These are phyloP conservation scores for Drosophila virilis DNA, from an alignment of 1,140 invertebrate genomes.

Conservation along the genomic window DNA sequence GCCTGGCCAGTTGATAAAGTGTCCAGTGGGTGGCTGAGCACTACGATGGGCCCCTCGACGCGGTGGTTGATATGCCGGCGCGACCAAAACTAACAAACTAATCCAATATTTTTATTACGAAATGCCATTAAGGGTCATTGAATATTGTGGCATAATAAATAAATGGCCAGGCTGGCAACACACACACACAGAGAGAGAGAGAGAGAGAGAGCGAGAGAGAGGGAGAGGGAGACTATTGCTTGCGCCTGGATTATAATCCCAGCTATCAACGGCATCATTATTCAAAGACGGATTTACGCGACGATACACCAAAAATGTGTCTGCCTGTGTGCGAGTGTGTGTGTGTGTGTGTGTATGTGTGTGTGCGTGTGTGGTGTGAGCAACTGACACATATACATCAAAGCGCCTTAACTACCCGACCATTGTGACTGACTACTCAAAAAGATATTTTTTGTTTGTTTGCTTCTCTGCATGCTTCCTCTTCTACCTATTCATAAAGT, in stretches of 20 bases:
- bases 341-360: neutral
- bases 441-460: slow-evolving; percentile 57
- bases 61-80: slow-evolving; percentile 49
- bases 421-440: slow-evolving; percentile 55
- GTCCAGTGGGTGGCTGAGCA: slow-evolving; percentile 48
- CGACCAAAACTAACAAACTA: slow-evolving; percentile 75
- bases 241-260: slow-evolving; percentile 59
- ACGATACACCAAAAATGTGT: slow-evolving; percentile 49
- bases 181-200: slow-evolving; percentile 15
- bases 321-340: slow-evolving; percentile 8
- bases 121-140: slow-evolving; percentile 83
- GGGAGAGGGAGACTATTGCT: slow-evolving; percentile 13
- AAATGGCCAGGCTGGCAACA: slow-evolving; percentile 54
- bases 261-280: slow-evolving; percentile 81
- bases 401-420: slow-evolving; percentile 63
- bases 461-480: neutral
- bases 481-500: slow-evolving; percentile 1
- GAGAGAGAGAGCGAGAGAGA: neutral
- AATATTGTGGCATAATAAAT: slow-evolving; percentile 83
- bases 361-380: slow-evolving; percentile 12
- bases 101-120: slow-evolving; percentile 83
- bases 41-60: slow-evolving; percentile 12
- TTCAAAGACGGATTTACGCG: slow-evolving; percentile 75
- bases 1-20: slow-evolving; percentile 68
- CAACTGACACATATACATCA: slow-evolving; percentile 72